phyloP scores from a whole-genome alignment of 2,113 vertebrate species.

The Tachycineta bicolor region DNA sequence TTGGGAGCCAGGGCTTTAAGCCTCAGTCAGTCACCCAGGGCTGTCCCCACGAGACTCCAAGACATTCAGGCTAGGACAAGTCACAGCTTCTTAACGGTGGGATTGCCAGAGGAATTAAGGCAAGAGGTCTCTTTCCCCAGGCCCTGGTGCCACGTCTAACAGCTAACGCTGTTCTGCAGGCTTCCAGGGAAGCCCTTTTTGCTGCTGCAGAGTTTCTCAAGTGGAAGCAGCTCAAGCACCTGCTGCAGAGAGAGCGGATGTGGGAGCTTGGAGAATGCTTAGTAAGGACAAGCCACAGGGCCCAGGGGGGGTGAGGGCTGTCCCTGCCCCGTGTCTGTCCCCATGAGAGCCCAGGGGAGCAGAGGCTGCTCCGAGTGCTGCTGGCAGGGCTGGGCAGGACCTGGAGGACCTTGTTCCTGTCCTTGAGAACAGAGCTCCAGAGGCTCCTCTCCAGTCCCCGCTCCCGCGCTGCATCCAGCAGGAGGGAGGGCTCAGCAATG shows the following conservation, averaged over 20 bases:
- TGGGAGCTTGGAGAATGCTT: neutral
- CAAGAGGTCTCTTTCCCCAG: neutral
- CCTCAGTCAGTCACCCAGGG: no score
- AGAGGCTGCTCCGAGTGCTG: neutral
- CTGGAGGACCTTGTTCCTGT: neutral
- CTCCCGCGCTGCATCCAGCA: neutral
- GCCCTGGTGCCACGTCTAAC: neutral
- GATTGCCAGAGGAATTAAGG: neutral
- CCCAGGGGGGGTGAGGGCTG: neutral
- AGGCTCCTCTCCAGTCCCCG: neutral
- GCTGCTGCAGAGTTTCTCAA: neutral
- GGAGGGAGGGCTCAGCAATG: neutral
- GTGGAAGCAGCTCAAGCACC: neutral
- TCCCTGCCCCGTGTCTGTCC: neutral
- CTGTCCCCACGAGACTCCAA: neutral
- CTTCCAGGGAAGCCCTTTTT: neutral
- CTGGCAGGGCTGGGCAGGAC: neutral
- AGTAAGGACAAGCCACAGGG: neutral
- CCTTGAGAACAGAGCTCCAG: rapidly evolving
- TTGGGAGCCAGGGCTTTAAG: neutral
- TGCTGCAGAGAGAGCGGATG: neutral
- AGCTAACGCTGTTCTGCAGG: neutral
- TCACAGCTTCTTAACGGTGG: neutral
- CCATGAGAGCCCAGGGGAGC: neutral
- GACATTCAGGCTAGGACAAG: neutral